These are phyloP conservation scores for Apostichopus japonicus DNA, from an alignment of 35 echinoderm and acorn worm genomes.

Conservation along the genomic window DNA sequence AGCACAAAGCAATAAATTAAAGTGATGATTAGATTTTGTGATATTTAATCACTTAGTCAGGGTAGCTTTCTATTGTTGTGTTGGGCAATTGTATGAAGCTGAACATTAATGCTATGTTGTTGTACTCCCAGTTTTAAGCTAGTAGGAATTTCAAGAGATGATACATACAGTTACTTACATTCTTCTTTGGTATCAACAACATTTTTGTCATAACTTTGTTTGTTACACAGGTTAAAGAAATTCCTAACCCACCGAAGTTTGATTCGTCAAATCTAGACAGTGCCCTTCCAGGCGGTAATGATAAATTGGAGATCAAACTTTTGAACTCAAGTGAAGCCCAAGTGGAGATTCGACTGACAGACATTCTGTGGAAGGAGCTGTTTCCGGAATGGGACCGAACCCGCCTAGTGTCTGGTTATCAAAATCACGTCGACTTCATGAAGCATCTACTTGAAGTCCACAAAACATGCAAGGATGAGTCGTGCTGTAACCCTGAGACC, in stretches of 20 bases:
- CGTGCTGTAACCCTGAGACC: not conserved
- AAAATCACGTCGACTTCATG: constrained; percentile 51
- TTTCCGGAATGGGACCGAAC: constrained; percentile 52
- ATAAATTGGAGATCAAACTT: constrained; percentile 42
- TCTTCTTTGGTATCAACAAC: not conserved
- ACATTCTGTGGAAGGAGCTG: constrained; percentile 45
- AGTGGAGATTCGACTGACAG: constrained; percentile 43
- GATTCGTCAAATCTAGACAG: constrained; percentile 6
- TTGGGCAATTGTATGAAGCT: no score
- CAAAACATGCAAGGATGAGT: constrained; percentile 7
- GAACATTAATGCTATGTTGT: no score
- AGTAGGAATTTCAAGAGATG: not conserved
- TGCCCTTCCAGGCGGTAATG: constrained; percentile 3
- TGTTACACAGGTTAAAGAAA: constrained; percentile 23
- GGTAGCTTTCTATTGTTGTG: no score
- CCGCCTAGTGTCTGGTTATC: constrained; percentile 35
- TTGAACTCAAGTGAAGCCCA: constrained; percentile 41
- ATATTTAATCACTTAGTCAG: no score
- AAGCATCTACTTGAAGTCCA: constrained; percentile 41
- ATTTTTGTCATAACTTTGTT: not conserved
- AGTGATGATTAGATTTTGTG: no score
- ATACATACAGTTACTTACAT: not conserved
- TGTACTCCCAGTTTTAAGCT: no score
- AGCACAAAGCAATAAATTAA: no score
- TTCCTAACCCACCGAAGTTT: not conserved